phyloP scores from a whole-genome alignment of 53 echinoderm and acorn worm species.

The Holothuria leucospilota region DNA sequence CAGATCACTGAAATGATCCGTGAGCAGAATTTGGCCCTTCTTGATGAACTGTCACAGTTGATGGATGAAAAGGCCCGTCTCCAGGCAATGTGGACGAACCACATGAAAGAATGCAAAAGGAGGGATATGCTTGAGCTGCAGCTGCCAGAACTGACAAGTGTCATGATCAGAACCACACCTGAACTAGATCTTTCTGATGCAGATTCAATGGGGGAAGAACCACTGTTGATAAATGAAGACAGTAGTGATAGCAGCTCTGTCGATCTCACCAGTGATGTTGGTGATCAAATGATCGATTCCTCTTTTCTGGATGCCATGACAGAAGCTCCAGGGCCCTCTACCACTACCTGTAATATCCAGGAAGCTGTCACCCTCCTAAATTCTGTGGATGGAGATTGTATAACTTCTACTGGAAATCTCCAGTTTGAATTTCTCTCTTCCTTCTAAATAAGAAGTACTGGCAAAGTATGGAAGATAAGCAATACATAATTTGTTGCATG shows the following conservation, averaged over 20 bases:
- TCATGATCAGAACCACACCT: conserved; percentile 6
- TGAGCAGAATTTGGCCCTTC: conserved; percentile 18
- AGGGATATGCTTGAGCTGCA: background rate
- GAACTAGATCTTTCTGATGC: conserved; percentile 6
- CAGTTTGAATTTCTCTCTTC: too few relatives aligned
- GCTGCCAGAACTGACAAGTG: conserved; percentile 12
- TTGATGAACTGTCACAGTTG: conserved; percentile 51
- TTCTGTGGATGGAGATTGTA: conserved; percentile 12
- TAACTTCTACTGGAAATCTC: background rate
- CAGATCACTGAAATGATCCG: conserved; percentile 1
- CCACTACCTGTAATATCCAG: background rate
- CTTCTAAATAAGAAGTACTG: too few relatives aligned
- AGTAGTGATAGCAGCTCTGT: conserved; percentile 17
- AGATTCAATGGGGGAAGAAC: conserved; percentile 41
- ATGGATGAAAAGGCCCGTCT: conserved; percentile 59
- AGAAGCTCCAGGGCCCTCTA: background rate
- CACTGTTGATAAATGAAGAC: background rate
- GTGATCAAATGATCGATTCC: conserved; percentile 16
- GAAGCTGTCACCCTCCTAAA: conserved; percentile 19
- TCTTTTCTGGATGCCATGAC: background rate
- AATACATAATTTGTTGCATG: too few relatives aligned
- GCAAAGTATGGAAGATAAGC: too few relatives aligned
- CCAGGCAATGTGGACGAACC: conserved; percentile 48
- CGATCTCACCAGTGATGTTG: conserved; percentile 17
- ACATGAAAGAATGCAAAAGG: conserved; percentile 59